These are phyloP conservation scores for Elephantulus edwardii DNA, from an alignment of 2,113 vertebrate species.

Conservation along the genomic window DNA sequence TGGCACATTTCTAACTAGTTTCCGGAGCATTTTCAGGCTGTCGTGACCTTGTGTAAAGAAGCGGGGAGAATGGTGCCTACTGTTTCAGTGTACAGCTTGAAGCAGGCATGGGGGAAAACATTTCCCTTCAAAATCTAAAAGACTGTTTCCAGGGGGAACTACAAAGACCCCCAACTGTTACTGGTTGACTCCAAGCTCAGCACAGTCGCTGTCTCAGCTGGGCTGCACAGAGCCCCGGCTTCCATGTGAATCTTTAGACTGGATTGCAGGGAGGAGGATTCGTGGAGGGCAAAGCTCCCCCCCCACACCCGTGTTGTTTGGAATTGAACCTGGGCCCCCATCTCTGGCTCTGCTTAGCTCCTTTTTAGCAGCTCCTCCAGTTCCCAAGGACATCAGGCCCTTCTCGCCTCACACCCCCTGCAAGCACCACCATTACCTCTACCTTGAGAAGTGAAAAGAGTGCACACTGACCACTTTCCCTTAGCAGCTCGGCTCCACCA, in stretches of 20 bases:
- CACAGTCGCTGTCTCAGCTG: too few species aligned
- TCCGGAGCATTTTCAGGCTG: background rate
- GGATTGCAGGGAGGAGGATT: background rate
- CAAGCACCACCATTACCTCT: constrained; percentile 30
- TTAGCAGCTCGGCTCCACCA: too few species aligned
- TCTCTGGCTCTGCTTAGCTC: background rate
- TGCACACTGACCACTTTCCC: too few species aligned
- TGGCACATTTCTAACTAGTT: background rate
- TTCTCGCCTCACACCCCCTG: constrained; percentile 23
- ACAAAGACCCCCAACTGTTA: background rate
- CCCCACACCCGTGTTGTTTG: background rate
- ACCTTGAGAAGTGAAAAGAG: too few species aligned
- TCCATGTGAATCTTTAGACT: background rate
- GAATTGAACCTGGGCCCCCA: background rate
- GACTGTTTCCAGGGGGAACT: background rate
- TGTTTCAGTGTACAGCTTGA: constrained; percentile 8
- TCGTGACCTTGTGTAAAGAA: constrained; percentile 8
- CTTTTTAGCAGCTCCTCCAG: background rate
- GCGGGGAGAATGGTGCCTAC: background rate
- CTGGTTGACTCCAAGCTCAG: too few species aligned
- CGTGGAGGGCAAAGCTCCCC: background rate
- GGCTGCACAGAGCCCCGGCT: too few species aligned
- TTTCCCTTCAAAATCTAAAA: constrained; percentile 8
- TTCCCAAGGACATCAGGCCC: constrained; percentile 1
- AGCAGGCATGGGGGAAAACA: background rate